Evolutionary conservation across 2,113 vertebrate species (phyloP).

Genomic region (Cyrtonyx montezumae): DNA sequence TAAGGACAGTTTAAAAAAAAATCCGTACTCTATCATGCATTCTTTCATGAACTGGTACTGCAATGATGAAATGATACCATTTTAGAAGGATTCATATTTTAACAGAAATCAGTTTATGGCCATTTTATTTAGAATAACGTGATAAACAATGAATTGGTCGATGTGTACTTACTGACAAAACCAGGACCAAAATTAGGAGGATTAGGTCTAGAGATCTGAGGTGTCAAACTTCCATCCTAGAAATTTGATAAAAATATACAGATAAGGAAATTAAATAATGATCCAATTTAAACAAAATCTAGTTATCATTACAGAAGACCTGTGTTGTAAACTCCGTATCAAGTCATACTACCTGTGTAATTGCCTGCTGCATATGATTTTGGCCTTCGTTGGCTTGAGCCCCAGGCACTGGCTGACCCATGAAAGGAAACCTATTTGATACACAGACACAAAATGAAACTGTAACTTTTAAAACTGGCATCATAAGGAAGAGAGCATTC

Average conservation of each 20-base stretch:
- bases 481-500: background rate
- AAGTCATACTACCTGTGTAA: slow-evolving; percentile 81
- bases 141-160: slow-evolving; percentile 23
- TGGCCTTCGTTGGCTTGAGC: slow-evolving; percentile 73
- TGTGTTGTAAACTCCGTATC: background rate
- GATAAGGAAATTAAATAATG: slow-evolving; percentile 55
- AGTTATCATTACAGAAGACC: background rate
- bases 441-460: background rate
- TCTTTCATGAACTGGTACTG: fast-evolving
- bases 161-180: slow-evolving; percentile 92
- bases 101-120: background rate
- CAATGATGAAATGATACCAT: background rate
- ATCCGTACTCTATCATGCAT: background rate
- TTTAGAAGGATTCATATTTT: background rate
- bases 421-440: slow-evolving; percentile 84
- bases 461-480: background rate
- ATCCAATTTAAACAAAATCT: background rate
- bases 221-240: slow-evolving; percentile 89
- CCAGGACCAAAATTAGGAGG: slow-evolving; percentile 92
- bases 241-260: slow-evolving; percentile 71
- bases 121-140: background rate
- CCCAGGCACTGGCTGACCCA: slow-evolving; percentile 80
- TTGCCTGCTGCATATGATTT: slow-evolving; percentile 75
- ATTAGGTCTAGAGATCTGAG: slow-evolving; percentile 89
- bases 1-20: background rate